These are phyloP conservation scores for Drusus annulatus DNA, from an alignment of 1,140 invertebrate genomes.

Conservation along the genomic window DNA sequence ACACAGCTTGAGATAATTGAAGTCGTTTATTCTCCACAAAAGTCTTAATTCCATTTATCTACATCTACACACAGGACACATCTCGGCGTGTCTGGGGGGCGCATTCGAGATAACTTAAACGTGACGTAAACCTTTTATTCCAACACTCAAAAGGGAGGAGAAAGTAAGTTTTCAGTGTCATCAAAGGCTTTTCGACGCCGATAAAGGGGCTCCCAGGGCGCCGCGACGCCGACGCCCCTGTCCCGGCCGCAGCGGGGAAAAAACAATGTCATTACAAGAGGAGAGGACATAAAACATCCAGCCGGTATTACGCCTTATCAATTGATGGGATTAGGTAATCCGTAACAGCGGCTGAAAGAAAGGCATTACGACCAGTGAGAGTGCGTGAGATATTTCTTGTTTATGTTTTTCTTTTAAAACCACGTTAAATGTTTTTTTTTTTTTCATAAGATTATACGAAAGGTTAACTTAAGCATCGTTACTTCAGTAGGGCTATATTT, in stretches of 20 bases:
- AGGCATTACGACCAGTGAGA: slow-evolving; percentile 33
- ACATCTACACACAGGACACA: slow-evolving; percentile 36
- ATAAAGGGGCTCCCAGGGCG: slow-evolving; percentile 40
- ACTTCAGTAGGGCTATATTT: too few species aligned
- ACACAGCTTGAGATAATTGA: slow-evolving; percentile 39
- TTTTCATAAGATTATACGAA: too few species aligned
- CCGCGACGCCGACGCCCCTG: not conserved
- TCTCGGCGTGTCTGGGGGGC: slow-evolving; percentile 21
- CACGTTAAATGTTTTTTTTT: too few species aligned
- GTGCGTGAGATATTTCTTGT: not conserved
- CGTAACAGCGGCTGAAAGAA: slow-evolving; percentile 38
- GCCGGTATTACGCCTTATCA: slow-evolving; percentile 58
- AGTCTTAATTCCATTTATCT: slow-evolving; percentile 37
- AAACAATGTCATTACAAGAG: slow-evolving; percentile 59
- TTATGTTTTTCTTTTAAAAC: too few species aligned
- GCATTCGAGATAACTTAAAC: slow-evolving; percentile 45
- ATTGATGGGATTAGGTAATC: slow-evolving; percentile 59
- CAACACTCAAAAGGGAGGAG: slow-evolving; percentile 38
- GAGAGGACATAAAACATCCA: slow-evolving; percentile 53
- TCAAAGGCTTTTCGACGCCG: slow-evolving; percentile 50
- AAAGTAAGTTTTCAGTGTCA: slow-evolving; percentile 52
- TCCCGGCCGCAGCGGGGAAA: slow-evolving; percentile 31
- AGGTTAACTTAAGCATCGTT: too few species aligned
- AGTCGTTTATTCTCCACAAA: slow-evolving; percentile 36
- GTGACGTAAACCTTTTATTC: slow-evolving; percentile 53